Conservation (phyloP, 35 echinoderm and acorn worm species). For the Anneissia japonica region DNA sequence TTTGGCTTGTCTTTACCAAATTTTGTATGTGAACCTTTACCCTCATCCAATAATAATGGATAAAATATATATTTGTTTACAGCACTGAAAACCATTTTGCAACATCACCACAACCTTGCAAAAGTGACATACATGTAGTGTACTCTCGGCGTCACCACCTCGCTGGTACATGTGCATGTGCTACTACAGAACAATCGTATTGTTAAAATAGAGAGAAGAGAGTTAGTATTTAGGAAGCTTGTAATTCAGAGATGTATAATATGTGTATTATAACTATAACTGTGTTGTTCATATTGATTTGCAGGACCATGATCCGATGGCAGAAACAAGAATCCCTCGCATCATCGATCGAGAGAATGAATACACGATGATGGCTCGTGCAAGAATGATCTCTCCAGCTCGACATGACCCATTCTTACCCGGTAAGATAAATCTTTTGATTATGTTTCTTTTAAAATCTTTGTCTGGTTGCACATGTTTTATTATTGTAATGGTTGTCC, state of each 20-base stretch:
- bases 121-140: neutral
- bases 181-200: neutral
- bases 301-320: conserved; percentile 96
- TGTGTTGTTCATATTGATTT: neutral
- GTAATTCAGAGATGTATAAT: neutral
- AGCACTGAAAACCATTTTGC: too few species aligned
- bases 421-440: conserved; percentile 75
- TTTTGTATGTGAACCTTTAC: too few species aligned
- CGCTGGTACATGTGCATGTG: neutral
- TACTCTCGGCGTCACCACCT: neutral
- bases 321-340: conserved; percentile 56
- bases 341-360: conserved; percentile 94
- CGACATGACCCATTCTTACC: conserved; percentile 85
- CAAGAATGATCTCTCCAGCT: conserved; percentile 85
- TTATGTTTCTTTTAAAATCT: too few species aligned
- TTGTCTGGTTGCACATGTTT: too few species aligned
- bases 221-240: neutral
- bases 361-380: conserved; percentile 47
- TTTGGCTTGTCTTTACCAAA: too few species aligned
- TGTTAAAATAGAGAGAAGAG: neutral
- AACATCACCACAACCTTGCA: too few species aligned
- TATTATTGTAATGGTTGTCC: too few species aligned
- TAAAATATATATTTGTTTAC: too few species aligned
- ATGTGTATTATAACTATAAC: neutral
- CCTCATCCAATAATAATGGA: too few species aligned